Evolutionary conservation across 2,888 invertebrate species (phyloP), one percentile per base, ranked within the genome.

Genomic region (Xylophagus ater): DNA sequence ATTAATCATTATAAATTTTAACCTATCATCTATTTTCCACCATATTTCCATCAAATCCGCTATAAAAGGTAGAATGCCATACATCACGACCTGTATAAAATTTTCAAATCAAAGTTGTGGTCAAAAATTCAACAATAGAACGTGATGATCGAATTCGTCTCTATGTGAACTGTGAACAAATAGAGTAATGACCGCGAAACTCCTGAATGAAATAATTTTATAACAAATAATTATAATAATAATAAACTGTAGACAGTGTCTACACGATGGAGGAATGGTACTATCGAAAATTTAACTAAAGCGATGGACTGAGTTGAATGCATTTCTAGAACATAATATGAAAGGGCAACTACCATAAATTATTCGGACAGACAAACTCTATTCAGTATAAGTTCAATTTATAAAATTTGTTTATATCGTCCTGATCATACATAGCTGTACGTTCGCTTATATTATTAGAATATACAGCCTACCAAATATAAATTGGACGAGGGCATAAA

Each of bases 61-160:
- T n/a, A n/a, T n/a, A n/a, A n/a, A n/a, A n/a, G n/a, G n/a, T n/a
- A n/a, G n/a, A n/a, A n/a, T n/a, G n/a, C n/a, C n/a, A n/a, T n/a
- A n/a, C n/a, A n/a, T n/a, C n/a, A 36, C 9, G 13, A 19, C 18
- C 10, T 10, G 9, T 23, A 21, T 29, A 14, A 28, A 36, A 36
- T 36, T 36, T 38, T 36, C 43, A 40, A 43, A 43, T 43, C 40
- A 40, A 34, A 35, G 36, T 43, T 43, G 43, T 28, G 43, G 43
- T 40, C 32, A 23, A 37, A n/a, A 23, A 18, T 34, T 31, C 34
- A 37, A 40, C 36, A 36, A 36, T 34, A 30, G 29, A 36, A 43
- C 43, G 43, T 43, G 43, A 40, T 34, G 33, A 40, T 33, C 12
- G 20, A 29, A 40, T 34, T 40, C 43, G 37, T 40, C 33, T n/a